Conservation (phyloP, 2,113 vertebrate genomes). For the Baryphthengus martii region DNA sequence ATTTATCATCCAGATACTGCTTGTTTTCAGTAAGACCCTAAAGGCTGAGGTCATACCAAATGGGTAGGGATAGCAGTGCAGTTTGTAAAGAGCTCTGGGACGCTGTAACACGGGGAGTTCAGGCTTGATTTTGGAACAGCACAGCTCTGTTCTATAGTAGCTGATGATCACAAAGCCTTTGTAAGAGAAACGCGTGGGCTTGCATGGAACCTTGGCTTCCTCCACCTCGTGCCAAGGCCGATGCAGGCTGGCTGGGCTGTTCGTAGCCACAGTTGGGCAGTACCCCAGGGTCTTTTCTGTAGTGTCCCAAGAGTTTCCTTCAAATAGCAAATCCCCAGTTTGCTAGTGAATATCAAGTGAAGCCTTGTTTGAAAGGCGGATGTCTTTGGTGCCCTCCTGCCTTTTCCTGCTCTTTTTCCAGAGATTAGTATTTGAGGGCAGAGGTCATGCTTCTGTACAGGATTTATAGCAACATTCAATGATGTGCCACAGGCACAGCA, state of each 20-base stretch:
- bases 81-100: not conserved
- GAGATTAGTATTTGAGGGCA: not conserved
- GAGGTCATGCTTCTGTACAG: not conserved
- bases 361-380: not conserved
- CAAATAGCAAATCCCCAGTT: not conserved
- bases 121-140: not conserved
- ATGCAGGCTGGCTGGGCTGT: not conserved
- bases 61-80: not conserved
- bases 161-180: not conserved
- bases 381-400: not conserved
- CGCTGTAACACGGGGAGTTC: rapidly evolving
- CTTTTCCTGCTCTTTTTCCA: not conserved
- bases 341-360: not conserved
- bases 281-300: not conserved
- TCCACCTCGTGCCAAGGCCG: not conserved
- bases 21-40: not conserved
- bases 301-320: not conserved
- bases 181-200: not conserved
- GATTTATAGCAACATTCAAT: not conserved
- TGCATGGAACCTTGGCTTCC: not conserved
- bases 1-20: not conserved
- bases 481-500: not conserved
- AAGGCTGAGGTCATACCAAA: not conserved
- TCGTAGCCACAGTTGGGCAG: not conserved
- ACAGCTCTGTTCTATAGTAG: not conserved